Evolutionary conservation across 2,797 vertebrate species (phyloP), one percentile per base, ranked within the genome.

Genomic region (Sebastes hubbsi): DNA sequence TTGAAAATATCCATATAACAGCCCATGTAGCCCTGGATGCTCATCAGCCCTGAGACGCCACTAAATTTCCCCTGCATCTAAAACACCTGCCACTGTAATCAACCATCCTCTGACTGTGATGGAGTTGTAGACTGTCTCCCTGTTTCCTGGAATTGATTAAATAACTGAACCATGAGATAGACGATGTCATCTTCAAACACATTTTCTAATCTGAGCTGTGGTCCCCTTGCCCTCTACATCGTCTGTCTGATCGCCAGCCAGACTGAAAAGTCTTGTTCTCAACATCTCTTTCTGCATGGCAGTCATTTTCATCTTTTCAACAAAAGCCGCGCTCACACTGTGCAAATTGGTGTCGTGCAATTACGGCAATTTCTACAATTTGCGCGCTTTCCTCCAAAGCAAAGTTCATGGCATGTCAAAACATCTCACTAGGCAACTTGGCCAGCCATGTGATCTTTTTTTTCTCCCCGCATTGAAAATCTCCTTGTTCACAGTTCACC

Each of bases 391-490:
- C 34, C 78, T 86, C 73, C 60, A 34, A 80, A 87, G 88, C 79
- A 88, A 89, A 88, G 88, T 91, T 91, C 81, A 72, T 4, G 73
- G 61, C 80, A 67, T 88, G 93, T 94, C 90, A 94, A 90, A 92
- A 90, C 86, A 90, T 90, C 88, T 92, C 91, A 90, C 77, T 61
- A 22, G 76, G 83, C 86, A 84, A 88, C 86, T 88, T 90, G 64
- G 84, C 75, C 82, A 58, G 62, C 82, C 87, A 84, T 90, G 90
- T 89, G 86, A 91, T 93, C 78, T 83, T 82, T 77, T 61, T 52
- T 52, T 46, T 65, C 65, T 52, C 49, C 42, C 76, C 8, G 81
- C 80, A 87, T 90, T 90, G 80, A 87, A 84, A 86, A 83, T 75
- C 77, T 89, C 77, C 81, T 91, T 81, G 87, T 88, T 84, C 87